Conservation (phyloP, 2,888 invertebrate species). For the Drosophila melanosoma region DNA sequence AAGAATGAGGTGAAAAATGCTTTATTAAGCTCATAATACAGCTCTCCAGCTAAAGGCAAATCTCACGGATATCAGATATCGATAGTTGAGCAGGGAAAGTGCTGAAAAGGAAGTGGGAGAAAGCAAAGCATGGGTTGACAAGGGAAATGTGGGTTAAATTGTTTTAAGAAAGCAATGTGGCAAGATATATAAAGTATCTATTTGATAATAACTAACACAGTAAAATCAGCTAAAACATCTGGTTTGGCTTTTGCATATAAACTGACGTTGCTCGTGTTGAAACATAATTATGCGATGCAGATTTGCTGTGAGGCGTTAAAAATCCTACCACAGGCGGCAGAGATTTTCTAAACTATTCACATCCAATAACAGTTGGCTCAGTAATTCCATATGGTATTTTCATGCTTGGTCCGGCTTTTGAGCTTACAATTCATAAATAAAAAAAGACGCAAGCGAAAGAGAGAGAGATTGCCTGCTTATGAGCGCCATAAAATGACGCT, state of each 20-base stretch:
- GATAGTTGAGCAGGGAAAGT: not conserved
- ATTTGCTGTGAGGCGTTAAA: slow-evolving; percentile 8
- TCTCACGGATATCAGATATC: slow-evolving; percentile 7
- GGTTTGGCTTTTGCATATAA: not conserved
- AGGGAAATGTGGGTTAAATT: not conserved
- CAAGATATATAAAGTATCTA: not conserved
- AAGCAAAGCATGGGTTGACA: not conserved
- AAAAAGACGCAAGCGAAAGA: slow-evolving; percentile 29
- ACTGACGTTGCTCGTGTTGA: not conserved
- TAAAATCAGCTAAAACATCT: not conserved
- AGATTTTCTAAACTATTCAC: slow-evolving; percentile 30
- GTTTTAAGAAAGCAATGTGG: not conserved
- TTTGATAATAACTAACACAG: not conserved
- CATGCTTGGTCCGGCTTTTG: slow-evolving; percentile 45
- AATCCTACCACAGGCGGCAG: slow-evolving; percentile 31
- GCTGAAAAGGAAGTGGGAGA: not conserved
- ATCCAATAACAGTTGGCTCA: slow-evolving; percentile 29
- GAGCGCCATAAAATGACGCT: slow-evolving; percentile 61
- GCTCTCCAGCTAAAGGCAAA: slow-evolving; percentile 11
- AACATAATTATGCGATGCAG: not conserved
- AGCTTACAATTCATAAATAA: slow-evolving; percentile 62
- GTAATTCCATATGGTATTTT: slow-evolving; percentile 32
- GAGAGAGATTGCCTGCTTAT: slow-evolving; percentile 53
- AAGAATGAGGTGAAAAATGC: slow-evolving; percentile 42
- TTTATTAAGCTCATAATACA: slow-evolving; percentile 18